Evolutionary conservation across 2,888 invertebrate genomes (phyloP), one percentile per base, ranked within the genome.

Genomic region (Drosophila pseudotakahashii): DNA sequence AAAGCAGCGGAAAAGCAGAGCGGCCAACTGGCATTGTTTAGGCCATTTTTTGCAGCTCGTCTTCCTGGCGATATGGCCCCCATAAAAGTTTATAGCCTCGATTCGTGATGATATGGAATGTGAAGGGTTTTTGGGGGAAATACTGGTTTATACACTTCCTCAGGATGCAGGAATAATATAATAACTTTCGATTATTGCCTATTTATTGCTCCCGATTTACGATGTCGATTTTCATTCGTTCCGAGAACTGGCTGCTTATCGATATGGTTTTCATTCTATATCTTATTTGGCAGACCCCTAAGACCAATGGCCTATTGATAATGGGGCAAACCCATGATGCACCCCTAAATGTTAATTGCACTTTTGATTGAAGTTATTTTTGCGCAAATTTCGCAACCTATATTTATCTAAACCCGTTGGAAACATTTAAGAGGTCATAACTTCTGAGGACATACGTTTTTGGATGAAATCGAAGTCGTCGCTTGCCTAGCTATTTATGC

Each of bases 61-160:
- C 64, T 64, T 64, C 63, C 63, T 64, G 63, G 14, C 51, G 41
- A 69, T 68, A 69, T 41, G 26, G 50, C 11, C n/a, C 32, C 36
- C 37, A 54, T 32, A 63, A 61, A 36, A 30, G 10, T 47, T 30
- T 42, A 53, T 48, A 14, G 48, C 36, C 52, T 11, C 51, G 36
- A 41, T 68, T 7, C 51, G 13, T 11, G n/a, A 11, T 14, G 47
- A 69, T 50, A 32, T 23, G 42, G 30, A 2, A 23, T 42, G 4
- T 14, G n/a, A 30, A 10, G 48, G 16, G 10, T n/a, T 3, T 14
- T 26, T 7, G 2, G 0, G 23, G 16, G 32, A 45, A 26, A 16
- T 36, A 32, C 10, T 16, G 34, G 55, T 23, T 19, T 19, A 23
- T 23, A 19, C 37, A 71, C 71, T 71, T 71, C 71, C 71, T 73